Base-by-base conservation (phyloP, 2,113 vertebrate genomes). In the Todiramphus saurophagus region DNA sequence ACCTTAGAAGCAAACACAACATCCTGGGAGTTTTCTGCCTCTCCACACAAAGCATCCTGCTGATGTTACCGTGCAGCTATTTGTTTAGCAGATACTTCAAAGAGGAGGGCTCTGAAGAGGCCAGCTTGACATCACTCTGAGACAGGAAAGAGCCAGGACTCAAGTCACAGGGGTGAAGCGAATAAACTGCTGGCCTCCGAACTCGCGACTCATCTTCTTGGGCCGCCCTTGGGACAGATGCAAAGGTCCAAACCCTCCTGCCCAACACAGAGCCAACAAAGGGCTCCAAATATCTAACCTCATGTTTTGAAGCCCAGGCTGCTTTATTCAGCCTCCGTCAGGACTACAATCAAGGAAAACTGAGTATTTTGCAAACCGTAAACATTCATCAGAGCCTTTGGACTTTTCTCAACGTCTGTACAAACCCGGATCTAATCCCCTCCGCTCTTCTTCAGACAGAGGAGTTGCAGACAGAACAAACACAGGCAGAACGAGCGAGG, bases 31-130 rank as follows among this genome's bases (percentile, higher is more conserved):
- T 5, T 35, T 55, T 43, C 68, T 72, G 74, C 74, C 83, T 74
- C 82, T 27, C 5, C 77, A 17, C 62, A 25, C 62, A 13, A 37
- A 79, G 58, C 66, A 33, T 83, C 70, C 80, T 16, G 20, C 77
- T 67, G 88, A 41, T 21, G 41, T 62, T 58, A 16, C 3, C 17
- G 55, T 56, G 8, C 5, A 62, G 85, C n/a, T 70, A 56, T 80
- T 79, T 83, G 62, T 62, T 83, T 7, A 94, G 92, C 78, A 95
- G 85, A 59, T 7, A 39, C 87, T 77, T 78, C 76, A 80, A 50
- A 56, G 83, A 37, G 41, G 51, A 81, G 33, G 46, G 7, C 77
- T 69, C 89, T 9, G 21, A 5, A 73, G 82, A 66, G 24, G 41
- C 80, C 78, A 62, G 55, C 25, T 3, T 25, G 62, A 30, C 37